phyloP scores from a whole-genome alignment of 1,140 invertebrate genomes.

The Chironomus tepperi region DNA sequence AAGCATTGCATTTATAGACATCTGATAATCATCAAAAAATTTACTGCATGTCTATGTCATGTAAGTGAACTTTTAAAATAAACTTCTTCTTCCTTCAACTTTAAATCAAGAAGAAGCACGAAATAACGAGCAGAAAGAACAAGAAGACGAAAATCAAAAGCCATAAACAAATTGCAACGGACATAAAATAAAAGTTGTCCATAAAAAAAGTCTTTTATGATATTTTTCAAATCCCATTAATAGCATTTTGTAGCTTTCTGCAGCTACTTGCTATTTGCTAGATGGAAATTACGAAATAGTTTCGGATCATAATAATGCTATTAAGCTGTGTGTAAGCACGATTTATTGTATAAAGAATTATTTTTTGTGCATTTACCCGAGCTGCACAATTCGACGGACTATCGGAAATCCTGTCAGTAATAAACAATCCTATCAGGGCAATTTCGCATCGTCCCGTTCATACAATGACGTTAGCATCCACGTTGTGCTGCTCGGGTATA shows the following conservation, averaged over 20 bases:
- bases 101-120: no score
- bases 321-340: not conserved
- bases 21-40: not conserved
- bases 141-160: not conserved
- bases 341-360: not conserved
- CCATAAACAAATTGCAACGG: not conserved
- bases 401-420: no score
- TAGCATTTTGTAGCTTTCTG: not conserved
- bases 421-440: no score
- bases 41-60: not conserved
- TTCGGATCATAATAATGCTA: conserved; percentile 8
- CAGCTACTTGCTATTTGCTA: not conserved
- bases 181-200: not conserved
- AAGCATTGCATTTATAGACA: not conserved
- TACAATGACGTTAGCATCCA: no score
- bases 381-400: no score
- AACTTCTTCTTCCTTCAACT: not conserved
- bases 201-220: not conserved
- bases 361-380: no score
- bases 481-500: no score
- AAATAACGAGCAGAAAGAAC: no score
- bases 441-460: no score
- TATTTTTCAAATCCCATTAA: not conserved
- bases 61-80: not conserved
- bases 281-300: not conserved